Percentiles rank a stretch among this genome's conserved stretches.
Evolutionary conservation across 1,140 invertebrate species (phyloP).

Genomic region (Drosophila ercepeae): DNA sequence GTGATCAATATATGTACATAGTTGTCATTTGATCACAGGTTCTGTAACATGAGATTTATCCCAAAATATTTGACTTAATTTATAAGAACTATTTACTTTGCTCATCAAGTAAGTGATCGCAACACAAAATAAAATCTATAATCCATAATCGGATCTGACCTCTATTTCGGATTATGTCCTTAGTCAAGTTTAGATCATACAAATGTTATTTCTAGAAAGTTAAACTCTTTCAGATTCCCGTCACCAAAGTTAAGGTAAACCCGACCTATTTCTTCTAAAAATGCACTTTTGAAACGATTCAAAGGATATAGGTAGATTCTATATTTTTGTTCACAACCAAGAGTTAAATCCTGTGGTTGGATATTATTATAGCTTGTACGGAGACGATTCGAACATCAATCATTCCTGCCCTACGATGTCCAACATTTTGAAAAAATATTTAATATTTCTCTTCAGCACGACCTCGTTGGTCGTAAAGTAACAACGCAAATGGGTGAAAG

Average conservation of each 20-base stretch:
- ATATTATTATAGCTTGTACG: neutral
- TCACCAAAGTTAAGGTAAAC: slow-evolving; percentile 9
- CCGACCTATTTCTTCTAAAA: too few relatives aligned
- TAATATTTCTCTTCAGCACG: too few relatives aligned
- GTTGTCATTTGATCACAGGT: too few relatives aligned
- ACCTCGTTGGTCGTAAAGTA: slow-evolving; percentile 42
- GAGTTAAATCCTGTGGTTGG: neutral
- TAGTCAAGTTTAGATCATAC: neutral
- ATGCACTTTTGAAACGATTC: neutral
- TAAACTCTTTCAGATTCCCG: neutral
- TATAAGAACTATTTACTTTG: too few relatives aligned
- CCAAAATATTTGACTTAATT: too few relatives aligned
- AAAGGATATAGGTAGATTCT: slow-evolving; percentile 10
- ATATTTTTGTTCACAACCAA: neutral
- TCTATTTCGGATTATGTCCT: too few relatives aligned
- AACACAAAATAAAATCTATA: too few relatives aligned
- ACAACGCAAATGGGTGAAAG: slow-evolving; percentile 12
- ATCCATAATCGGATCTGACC: too few relatives aligned
- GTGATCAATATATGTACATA: too few relatives aligned
- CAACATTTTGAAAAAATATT: too few relatives aligned
- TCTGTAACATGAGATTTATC: too few relatives aligned
- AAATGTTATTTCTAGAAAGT: neutral
- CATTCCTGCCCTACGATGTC: slow-evolving; percentile 61
- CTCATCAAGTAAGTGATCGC: too few relatives aligned
- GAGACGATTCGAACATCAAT: slow-evolving; percentile 51